phyloP scores from a whole-genome alignment of 2,797 vertebrate genomes.

The Cichlasoma orientale region DNA sequence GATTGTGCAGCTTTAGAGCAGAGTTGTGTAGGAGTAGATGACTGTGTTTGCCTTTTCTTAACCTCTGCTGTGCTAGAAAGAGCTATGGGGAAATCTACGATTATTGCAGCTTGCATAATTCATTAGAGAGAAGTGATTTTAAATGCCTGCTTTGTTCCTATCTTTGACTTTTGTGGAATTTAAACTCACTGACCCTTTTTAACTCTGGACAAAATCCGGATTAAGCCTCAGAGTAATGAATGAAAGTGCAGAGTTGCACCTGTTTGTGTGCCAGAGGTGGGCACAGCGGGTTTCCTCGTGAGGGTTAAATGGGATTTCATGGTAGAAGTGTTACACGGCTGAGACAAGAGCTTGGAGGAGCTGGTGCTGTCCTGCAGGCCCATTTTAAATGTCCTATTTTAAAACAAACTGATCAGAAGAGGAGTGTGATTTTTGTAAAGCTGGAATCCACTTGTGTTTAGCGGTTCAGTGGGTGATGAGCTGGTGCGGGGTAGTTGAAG shows the following conservation, averaged over 20 bases:
- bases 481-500: not conserved
- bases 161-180: constrained; percentile 20
- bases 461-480: not conserved
- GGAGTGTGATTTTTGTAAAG: no score
- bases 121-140: not conserved
- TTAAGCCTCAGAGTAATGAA: constrained; percentile 49
- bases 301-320: not conserved
- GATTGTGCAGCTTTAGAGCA: not conserved
- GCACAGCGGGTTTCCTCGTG: not conserved
- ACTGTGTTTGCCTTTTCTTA: accelerated
- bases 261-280: not conserved
- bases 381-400: not conserved
- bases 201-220: constrained; percentile 49
- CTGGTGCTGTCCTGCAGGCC: not conserved
- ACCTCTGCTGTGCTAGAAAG: not conserved
- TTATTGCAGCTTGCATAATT: not conserved
- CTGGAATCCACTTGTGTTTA: accelerated
- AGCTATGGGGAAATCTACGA: not conserved
- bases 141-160: not conserved
- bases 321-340: not conserved
- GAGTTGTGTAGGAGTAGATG: not conserved
- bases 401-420: not conserved
- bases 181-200: constrained; percentile 27
- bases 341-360: not conserved
- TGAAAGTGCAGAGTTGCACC: constrained; percentile 63